These are phyloP conservation scores for Clarias platycephalus DNA, from an alignment of 2,797 vertebrate genomes.

Conservation along the genomic window DNA sequence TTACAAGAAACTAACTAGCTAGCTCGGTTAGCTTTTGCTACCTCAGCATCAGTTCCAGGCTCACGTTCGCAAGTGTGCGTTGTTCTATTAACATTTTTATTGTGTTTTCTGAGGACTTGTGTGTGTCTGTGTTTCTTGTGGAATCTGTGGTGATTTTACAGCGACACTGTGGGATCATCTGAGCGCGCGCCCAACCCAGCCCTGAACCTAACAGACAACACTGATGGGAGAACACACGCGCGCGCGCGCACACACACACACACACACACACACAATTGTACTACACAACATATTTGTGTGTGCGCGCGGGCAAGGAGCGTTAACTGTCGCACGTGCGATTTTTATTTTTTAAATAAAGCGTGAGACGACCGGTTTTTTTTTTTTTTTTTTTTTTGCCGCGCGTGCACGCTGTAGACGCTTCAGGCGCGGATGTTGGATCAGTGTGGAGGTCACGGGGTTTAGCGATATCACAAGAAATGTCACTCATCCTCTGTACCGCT, in stretches of 20 bases:
- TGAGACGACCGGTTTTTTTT: background rate
- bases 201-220: background rate
- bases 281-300: too few species aligned
- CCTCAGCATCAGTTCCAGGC: background rate
- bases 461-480: too few species aligned
- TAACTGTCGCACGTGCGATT: background rate
- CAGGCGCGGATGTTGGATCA: background rate
- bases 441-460: too few species aligned
- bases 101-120: background rate
- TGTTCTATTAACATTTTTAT: background rate
- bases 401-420: background rate
- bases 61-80: too few species aligned
- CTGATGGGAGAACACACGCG: background rate
- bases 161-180: background rate
- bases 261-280: background rate
- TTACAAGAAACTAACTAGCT: background rate
- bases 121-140: background rate
- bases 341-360: background rate
- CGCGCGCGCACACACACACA: too few species aligned
- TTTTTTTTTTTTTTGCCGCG: too few species aligned
- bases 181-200: constrained; percentile 6
- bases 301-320: background rate
- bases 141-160: background rate
- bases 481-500: too few species aligned
- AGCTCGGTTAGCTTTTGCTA: background rate